phyloP scores from a whole-genome alignment of 2,113 vertebrate species.

The Chrysemys picta region DNA sequence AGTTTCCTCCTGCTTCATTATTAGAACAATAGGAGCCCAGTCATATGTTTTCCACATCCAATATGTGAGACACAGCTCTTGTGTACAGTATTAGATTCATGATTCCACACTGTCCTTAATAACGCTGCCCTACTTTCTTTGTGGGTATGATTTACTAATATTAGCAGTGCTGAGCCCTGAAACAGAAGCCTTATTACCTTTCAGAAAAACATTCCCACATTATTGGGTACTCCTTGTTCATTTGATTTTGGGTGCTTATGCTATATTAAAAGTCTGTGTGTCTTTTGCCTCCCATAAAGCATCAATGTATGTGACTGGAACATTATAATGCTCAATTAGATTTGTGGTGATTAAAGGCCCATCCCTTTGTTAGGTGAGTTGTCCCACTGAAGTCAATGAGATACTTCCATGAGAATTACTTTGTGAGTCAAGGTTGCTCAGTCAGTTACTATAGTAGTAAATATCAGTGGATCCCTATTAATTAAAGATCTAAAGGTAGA shows the following conservation, averaged over 20 bases:
- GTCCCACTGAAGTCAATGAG: background rate
- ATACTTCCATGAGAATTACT: background rate
- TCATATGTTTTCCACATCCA: background rate
- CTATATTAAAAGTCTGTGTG: background rate
- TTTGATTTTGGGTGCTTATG: background rate
- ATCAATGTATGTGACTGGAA: rapidly evolving
- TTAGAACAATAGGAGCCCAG: background rate
- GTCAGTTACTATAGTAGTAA: conserved; percentile 10
- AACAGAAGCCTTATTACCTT: background rate
- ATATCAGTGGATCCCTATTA: background rate
- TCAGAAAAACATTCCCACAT: background rate
- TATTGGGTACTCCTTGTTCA: background rate
- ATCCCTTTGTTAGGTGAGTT: background rate
- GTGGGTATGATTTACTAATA: conserved; percentile 44
- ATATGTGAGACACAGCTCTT: background rate
- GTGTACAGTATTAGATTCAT: background rate
- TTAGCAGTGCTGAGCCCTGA: conserved; percentile 26
- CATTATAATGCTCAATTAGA: background rate
- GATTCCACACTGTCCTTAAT: conserved; percentile 40
- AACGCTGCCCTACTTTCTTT: conserved; percentile 62
- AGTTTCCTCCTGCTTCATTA: background rate
- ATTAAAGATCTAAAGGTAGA: background rate
- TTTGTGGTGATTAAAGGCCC: background rate
- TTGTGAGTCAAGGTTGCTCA: background rate
- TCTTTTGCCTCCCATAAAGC: background rate